phyloP scores from a whole-genome alignment of 2,797 vertebrate species.

The Lerista edwardsae region DNA sequence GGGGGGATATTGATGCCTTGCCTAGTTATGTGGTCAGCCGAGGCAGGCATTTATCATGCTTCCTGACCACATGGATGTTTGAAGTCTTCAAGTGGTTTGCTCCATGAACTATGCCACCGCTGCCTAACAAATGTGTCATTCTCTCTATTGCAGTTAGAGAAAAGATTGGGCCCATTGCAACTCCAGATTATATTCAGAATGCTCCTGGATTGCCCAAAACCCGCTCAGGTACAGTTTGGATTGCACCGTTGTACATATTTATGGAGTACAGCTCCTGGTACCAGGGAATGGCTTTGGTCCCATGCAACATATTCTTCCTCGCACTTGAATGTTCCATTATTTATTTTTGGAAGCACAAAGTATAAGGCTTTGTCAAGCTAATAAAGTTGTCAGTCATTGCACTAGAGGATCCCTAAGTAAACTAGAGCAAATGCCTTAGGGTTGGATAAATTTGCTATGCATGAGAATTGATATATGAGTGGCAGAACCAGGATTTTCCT shows the following conservation, averaged over 20 bases:
- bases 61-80: background rate
- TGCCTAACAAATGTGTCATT: background rate
- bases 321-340: background rate
- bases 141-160: conserved; percentile 84
- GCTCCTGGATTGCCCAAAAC: conserved; percentile 95
- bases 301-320: background rate
- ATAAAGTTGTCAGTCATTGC: background rate
- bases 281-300: background rate
- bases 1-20: background rate
- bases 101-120: background rate
- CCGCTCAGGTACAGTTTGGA: conserved; percentile 86
- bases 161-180: conserved; percentile 97
- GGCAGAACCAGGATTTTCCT: background rate
- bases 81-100: background rate
- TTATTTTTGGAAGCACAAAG: background rate
- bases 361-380: background rate
- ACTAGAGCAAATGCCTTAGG: background rate
- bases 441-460: background rate
- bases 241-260: background rate
- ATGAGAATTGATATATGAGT: background rate
- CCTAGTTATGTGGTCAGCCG: background rate
- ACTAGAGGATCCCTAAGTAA: background rate
- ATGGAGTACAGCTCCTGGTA: background rate
- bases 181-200: conserved; percentile 94
- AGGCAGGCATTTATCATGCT: background rate